These are phyloP conservation scores for Rotaria sp. DNA, from an alignment of 2,888 invertebrate species.

Conservation along the genomic window DNA sequence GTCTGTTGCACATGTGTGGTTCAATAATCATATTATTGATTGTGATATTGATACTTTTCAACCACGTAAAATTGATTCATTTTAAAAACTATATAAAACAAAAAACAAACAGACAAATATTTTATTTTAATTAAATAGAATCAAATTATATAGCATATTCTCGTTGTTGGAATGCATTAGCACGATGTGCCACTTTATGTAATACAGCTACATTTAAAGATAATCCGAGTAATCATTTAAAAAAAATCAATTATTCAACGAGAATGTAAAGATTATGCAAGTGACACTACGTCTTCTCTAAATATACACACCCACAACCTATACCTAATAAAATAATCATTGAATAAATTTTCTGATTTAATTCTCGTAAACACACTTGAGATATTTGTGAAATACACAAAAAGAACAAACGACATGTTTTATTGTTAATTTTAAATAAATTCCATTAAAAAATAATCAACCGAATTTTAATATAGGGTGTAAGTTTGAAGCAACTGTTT, in stretches of 20 bases:
- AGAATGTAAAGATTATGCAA: constrained; percentile 30
- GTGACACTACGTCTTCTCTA: too few relatives aligned
- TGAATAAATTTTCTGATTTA: too few relatives aligned
- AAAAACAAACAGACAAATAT: constrained; percentile 21
- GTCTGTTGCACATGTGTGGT: constrained; percentile 42
- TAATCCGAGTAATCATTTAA: background rate
- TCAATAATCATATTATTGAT: constrained; percentile 36
- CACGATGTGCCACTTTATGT: constrained; percentile 19
- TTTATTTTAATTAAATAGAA: constrained; percentile 26
- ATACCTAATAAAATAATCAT: too few relatives aligned
- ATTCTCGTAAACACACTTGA: too few relatives aligned
- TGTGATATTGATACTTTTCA: constrained; percentile 34
- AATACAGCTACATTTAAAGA: background rate
- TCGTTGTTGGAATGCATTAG: background rate
- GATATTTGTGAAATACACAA: too few relatives aligned
- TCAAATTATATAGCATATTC: constrained; percentile 27
- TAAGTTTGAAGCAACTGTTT: too few relatives aligned
- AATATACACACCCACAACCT: too few relatives aligned
- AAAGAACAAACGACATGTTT: too few relatives aligned
- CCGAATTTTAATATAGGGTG: too few relatives aligned
- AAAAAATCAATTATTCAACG: background rate
- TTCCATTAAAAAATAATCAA: too few relatives aligned
- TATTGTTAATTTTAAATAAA: too few relatives aligned
- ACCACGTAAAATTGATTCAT: background rate
- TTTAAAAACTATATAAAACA: too few relatives aligned